phyloP scores from a whole-genome alignment of 2,888 invertebrate species.

The Ophonus ardosiacus region DNA sequence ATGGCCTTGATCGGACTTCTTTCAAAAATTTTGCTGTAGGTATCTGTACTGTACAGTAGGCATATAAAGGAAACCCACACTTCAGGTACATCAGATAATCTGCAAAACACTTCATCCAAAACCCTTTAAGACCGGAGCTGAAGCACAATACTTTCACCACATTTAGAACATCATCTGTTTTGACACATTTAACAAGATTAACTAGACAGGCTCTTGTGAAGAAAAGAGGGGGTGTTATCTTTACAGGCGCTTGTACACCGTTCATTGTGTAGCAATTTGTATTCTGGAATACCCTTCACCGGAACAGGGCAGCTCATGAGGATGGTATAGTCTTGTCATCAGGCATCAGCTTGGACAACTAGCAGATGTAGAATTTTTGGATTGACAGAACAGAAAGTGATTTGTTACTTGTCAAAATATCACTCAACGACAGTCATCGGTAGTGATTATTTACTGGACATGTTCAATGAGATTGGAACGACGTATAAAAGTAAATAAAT shows the following conservation, averaged over 20 bases:
- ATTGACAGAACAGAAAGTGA: conserved; percentile 24
- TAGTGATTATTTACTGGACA: not conserved
- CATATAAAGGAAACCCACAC: not conserved
- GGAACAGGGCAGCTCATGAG: not conserved
- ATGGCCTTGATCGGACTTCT: no score
- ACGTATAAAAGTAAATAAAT: no score
- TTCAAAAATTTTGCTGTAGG: no score
- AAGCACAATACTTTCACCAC: conserved; percentile 21
- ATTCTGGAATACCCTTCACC: conserved; percentile 25
- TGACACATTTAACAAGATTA: conserved; percentile 47
- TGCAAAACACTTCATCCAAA: not conserved
- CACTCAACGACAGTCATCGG: not conserved
- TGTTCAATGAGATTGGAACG: not conserved
- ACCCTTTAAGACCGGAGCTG: not conserved
- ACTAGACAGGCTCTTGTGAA: conserved; percentile 14
- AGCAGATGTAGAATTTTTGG: conserved; percentile 27
- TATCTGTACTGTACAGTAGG: no score
- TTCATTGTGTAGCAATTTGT: conserved; percentile 52
- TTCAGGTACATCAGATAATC: not conserved
- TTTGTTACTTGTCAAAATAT: conserved; percentile 18
- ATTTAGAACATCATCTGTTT: conserved; percentile 40
- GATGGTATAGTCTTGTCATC: conserved; percentile 32
- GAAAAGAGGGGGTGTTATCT: conserved; percentile 37
- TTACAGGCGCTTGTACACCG: conserved; percentile 20
- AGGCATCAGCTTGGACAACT: conserved; percentile 1